Percentiles rank a stretch among this genome's conserved stretches.
Conservation (phyloP, 2,113 vertebrate species). For the Nycticebus coucang region DNA sequence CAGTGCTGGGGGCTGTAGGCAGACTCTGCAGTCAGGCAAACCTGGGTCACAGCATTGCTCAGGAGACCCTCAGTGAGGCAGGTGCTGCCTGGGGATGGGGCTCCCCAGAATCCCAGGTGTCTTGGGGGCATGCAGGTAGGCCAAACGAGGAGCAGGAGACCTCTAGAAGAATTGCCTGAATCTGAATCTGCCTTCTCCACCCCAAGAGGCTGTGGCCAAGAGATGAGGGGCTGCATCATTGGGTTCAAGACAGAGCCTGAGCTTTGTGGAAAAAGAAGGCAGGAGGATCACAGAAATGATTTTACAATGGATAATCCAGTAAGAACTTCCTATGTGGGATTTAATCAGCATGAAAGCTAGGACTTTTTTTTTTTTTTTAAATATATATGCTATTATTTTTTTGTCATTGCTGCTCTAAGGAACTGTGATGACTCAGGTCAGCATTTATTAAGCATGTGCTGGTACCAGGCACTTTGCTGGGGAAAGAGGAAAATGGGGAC, state of each 20-base stretch:
- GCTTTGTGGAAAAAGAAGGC: constrained; percentile 15
- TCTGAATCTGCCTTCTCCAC: too few species aligned
- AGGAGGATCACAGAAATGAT: not conserved
- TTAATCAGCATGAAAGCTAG: not conserved
- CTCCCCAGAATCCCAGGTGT: not conserved
- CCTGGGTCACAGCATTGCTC: too few species aligned
- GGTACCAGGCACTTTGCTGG: not conserved
- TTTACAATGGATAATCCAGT: not conserved
- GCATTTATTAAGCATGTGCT: not conserved
- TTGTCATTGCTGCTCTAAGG: not conserved
- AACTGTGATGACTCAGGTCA: not conserved
- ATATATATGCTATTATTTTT: not conserved
- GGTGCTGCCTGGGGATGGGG: not conserved
- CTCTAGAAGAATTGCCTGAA: not conserved
- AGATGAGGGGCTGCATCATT: not conserved
- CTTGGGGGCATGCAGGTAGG: not conserved
- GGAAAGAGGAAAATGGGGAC: not conserved
- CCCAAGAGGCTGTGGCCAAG: not conserved
- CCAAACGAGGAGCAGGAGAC: not conserved
- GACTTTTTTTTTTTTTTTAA: constrained; percentile 34
- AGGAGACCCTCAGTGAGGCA: not conserved
- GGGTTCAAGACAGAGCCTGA: not conserved
- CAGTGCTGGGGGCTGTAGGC: accelerated
- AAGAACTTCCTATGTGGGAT: not conserved
- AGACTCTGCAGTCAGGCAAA: not conserved